A percentile compares a stretch with the other conserved stretches of the same genome.
Evolutionary conservation across 2,888 invertebrate genomes (phyloP).

Genomic region (Pteria penguin): DNA sequence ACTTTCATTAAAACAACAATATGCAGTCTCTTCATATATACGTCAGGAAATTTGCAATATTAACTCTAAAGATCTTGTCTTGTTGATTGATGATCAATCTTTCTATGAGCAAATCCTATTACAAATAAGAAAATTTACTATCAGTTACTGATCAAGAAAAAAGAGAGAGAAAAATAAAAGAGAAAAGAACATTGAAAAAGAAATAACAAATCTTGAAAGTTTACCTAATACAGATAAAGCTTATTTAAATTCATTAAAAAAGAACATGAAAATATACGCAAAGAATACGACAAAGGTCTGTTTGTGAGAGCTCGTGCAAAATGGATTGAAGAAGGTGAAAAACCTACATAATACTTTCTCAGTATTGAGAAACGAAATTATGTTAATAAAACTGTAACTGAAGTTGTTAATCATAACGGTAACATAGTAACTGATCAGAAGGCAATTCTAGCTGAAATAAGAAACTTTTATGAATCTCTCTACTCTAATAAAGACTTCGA

Average conservation of each 20-base stretch:
- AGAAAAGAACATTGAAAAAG: not conserved
- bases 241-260: not conserved
- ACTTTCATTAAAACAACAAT: too few relatives aligned
- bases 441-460: slow-evolving; percentile 3
- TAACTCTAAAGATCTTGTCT: fast-evolving
- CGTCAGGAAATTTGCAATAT: not conserved
- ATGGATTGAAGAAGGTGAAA: slow-evolving; percentile 17
- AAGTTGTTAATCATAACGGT: not conserved
- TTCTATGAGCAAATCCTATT: not conserved
- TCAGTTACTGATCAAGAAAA: not conserved
- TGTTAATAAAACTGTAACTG: not conserved
- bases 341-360: not conserved
- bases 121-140: not conserved
- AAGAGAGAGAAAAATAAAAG: not conserved
- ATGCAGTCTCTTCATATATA: not conserved
- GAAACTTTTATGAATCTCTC: not conserved
- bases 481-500: not conserved
- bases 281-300: not conserved
- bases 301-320: not conserved
- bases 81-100: not conserved
- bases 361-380: not conserved
- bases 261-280: not conserved
- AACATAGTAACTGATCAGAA: not conserved
- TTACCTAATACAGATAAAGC: not conserved
- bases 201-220: not conserved